Evolutionary conservation across 2,113 vertebrate species (phyloP).

Genomic region (Dasyprocta punctata): DNA sequence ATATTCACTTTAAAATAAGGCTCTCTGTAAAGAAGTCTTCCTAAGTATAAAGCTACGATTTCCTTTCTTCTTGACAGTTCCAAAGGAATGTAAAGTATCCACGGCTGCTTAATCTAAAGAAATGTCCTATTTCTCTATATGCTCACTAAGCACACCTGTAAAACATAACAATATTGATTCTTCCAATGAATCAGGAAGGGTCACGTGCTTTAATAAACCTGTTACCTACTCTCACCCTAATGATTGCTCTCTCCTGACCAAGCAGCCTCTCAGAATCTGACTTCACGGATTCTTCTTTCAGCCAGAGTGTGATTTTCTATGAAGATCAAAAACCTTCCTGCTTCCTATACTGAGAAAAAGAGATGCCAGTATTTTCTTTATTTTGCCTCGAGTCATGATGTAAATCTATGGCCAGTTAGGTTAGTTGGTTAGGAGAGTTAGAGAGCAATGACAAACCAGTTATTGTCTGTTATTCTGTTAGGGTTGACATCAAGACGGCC

Average conservation of each 20-base stretch:
- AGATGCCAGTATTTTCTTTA: background rate
- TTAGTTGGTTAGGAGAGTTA: background rate
- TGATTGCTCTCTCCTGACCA: background rate
- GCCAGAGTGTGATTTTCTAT: background rate
- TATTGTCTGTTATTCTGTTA: background rate
- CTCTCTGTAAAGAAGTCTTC: slow-evolving; percentile 20
- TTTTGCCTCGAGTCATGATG: background rate
- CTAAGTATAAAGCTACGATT: background rate
- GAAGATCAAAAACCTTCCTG: background rate
- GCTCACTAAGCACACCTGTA: background rate
- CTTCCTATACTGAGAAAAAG: background rate
- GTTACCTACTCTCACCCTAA: background rate
- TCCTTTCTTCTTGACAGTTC: background rate
- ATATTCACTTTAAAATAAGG: background rate
- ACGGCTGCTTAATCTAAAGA: background rate
- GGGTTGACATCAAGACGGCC: background rate
- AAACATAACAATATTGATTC: background rate
- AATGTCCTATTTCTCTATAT: background rate
- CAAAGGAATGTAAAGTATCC: background rate
- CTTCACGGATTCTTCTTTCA: background rate
- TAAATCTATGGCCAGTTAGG: background rate
- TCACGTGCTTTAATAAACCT: background rate
- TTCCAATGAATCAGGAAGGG: background rate
- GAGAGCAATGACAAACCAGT: background rate
- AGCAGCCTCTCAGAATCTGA: background rate